Percentiles rank a stretch among this genome's conserved stretches.
Conservation (phyloP, 2,113 vertebrate genomes). For the Pelodiscus sinensis region DNA sequence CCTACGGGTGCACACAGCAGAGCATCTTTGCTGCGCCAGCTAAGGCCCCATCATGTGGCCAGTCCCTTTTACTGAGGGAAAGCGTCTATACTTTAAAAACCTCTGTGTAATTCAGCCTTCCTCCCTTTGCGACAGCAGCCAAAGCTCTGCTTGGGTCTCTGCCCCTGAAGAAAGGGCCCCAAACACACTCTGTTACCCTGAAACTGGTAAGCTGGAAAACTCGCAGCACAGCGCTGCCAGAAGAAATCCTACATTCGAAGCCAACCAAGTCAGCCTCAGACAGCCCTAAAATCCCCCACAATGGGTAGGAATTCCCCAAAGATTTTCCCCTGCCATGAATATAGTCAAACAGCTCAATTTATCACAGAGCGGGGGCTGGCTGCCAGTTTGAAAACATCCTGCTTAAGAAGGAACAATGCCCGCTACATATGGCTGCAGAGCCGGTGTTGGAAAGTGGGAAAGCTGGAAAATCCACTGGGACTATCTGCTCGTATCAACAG, state of each 20-base stretch:
- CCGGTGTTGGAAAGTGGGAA: neutral
- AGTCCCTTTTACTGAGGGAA: neutral
- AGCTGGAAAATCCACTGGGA: neutral
- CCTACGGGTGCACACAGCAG: neutral
- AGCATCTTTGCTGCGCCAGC: neutral
- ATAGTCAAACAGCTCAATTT: neutral
- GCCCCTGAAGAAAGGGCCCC: neutral
- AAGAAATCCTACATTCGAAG: neutral
- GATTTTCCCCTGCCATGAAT: neutral
- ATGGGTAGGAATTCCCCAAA: neutral
- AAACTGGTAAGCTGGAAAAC: neutral
- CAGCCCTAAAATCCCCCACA: neutral
- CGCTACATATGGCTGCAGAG: neutral
- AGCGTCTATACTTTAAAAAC: neutral
- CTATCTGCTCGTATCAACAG: too few relatives aligned
- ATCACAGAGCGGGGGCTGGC: neutral
- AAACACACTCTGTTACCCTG: neutral
- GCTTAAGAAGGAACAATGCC: neutral
- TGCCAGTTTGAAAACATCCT: neutral
- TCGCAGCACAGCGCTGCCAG: neutral
- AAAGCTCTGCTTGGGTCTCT: neutral
- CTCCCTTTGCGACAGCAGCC: neutral
- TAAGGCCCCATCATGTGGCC: neutral
- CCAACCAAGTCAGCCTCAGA: neutral
- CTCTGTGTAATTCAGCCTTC: neutral